A percentile compares a stretch with the other conserved stretches of the same genome.
Conservation (phyloP, 1,140 invertebrate genomes). For the Psilanteris sp. region DNA sequence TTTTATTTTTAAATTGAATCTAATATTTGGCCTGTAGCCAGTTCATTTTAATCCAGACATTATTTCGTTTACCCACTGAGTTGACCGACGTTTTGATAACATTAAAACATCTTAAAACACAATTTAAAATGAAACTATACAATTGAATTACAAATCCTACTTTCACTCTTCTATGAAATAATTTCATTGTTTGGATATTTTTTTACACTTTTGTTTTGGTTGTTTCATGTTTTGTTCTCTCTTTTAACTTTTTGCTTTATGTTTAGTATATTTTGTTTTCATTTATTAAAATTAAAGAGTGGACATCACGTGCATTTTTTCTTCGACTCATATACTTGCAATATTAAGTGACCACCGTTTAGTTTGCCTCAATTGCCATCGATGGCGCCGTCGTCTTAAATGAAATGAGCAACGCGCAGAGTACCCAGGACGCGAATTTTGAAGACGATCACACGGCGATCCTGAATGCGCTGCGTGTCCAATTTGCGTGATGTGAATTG, state of each 20-base stretch:
- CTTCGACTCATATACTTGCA: slow-evolving; percentile 71
- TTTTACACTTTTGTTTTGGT: slow-evolving; percentile 35
- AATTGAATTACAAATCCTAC: slow-evolving; percentile 80
- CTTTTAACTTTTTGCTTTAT: slow-evolving; percentile 55
- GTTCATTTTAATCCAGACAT: slow-evolving; percentile 61
- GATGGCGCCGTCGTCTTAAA: slow-evolving; percentile 69
- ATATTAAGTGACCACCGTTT: slow-evolving; percentile 77
- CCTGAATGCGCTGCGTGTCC: slow-evolving; percentile 73
- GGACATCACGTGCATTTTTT: slow-evolving; percentile 74
- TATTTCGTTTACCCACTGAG: slow-evolving; percentile 55
- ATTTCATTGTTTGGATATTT: slow-evolving; percentile 43
- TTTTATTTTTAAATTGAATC: slow-evolving; percentile 67
- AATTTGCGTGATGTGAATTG: slow-evolving; percentile 55
- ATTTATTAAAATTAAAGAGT: slow-evolving; percentile 77
- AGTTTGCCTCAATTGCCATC: slow-evolving; percentile 78
- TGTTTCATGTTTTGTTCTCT: slow-evolving; percentile 63
- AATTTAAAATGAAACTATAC: slow-evolving; percentile 78
- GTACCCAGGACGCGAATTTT: slow-evolving; percentile 71
- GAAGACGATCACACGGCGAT: slow-evolving; percentile 70
- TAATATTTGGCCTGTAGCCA: slow-evolving; percentile 77
- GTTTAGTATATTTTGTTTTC: slow-evolving; percentile 49
- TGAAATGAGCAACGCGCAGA: slow-evolving; percentile 70
- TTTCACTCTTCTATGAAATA: slow-evolving; percentile 76
- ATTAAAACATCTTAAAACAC: slow-evolving; percentile 77
- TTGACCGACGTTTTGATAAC: slow-evolving; percentile 71